Conservation (phyloP, 30 jellyfish, hydroid and myxozoan genomes). For the Clytia hemisphaerica region DNA sequence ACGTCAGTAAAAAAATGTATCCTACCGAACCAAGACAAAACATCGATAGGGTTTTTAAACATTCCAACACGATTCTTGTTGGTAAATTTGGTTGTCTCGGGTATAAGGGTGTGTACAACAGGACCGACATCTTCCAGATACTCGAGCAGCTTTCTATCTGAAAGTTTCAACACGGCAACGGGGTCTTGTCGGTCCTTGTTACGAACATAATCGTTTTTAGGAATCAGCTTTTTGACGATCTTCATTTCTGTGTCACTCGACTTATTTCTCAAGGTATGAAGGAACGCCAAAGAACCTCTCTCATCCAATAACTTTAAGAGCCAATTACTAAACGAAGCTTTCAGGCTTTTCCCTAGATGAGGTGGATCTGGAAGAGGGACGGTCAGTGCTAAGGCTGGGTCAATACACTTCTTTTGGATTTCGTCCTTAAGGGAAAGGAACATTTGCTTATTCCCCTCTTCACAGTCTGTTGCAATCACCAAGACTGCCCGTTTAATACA, state of each 20-base stretch:
- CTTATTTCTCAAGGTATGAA: not conserved
- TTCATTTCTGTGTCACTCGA: not conserved
- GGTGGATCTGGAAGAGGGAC: slow-evolving; percentile 24
- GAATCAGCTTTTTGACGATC: not conserved
- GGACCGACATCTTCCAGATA: not conserved
- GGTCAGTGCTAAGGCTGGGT: slow-evolving; percentile 8
- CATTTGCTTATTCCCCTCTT: too few species aligned
- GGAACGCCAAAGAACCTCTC: slow-evolving; percentile 16
- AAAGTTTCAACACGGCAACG: slow-evolving; percentile 15
- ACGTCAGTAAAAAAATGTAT: slow-evolving; percentile 3
- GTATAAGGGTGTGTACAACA: slow-evolving; percentile 8
- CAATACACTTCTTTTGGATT: slow-evolving; percentile 3
- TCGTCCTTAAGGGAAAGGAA: not conserved
- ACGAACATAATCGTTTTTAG: not conserved
- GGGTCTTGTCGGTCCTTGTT: slow-evolving; percentile 35
- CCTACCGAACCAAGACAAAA: slow-evolving; percentile 8
- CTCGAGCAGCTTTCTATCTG: slow-evolving; percentile 4
- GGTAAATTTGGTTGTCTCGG: slow-evolving; percentile 17
- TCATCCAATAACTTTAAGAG: slow-evolving; percentile 19
- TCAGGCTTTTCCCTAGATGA: slow-evolving; percentile 28
- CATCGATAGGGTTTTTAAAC: slow-evolving; percentile 26
- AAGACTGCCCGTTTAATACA: slow-evolving; percentile 16
- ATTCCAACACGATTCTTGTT: slow-evolving; percentile 17
- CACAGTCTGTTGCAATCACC: slow-evolving; percentile 32
- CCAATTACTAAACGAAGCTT: slow-evolving; percentile 32